Base-by-base conservation (phyloP, 2,113 vertebrate species). In the Seriola dumerili region DNA sequence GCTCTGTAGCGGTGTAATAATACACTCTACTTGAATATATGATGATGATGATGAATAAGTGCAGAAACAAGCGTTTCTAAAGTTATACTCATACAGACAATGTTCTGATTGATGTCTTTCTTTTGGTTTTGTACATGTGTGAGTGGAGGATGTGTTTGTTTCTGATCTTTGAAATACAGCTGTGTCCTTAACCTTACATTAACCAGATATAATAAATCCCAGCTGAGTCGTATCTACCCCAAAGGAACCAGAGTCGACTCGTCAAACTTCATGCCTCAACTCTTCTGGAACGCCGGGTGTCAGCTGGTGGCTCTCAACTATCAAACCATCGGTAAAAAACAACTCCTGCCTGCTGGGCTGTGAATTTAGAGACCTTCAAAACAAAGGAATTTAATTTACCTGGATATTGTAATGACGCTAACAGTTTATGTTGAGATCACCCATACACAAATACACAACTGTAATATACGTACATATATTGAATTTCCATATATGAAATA, bases 271-370 rank as follows among this genome's bases (percentile, higher is more conserved):
- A 99, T 99, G 97, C 98, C 98, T 14, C 98, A 99, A 40, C 96
- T 99, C 44, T 99, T 99, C 80, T 99, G 98, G 98, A 99, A 99
- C 0, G 97, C 98, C 0, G 98, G 98, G 34, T 99, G 98, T 91
- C 98, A 99, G 46, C 96, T 99, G 94, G 98, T 99, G 19, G 98
- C 98, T 5, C 96, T 99, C 48, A 99, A 99, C 93, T 99, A 99
- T 94, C 98, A 99, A 92, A 98, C 97, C 0, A 96, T 99, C 70
- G 98, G 98, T 99, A 87, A 95, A 55, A 42, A 29, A 29, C 25
- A 29, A 29, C 25, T 29, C 25, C 25, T 29, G 25, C 25, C 25
- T 29, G 25, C 25, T 29, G 25, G 25, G 25, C 11, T 44, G 42
- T 12, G 11, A 2, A 50, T 50, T 50, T 50, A 50, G 16, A 6